Conservation (phyloP, 2,888 invertebrate genomes). For the Mythimna loreyi region DNA sequence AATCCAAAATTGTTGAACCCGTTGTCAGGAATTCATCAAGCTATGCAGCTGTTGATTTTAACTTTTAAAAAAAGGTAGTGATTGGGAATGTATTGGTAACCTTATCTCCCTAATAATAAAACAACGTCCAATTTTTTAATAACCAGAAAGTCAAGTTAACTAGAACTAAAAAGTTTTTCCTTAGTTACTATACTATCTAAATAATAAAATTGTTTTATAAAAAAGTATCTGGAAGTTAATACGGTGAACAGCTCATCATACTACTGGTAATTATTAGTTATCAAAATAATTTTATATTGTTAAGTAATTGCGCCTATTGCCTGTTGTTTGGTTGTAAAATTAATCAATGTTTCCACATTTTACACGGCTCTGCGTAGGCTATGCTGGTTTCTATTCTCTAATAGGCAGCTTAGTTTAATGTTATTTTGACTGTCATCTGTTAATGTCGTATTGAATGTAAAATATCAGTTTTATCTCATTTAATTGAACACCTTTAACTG, state of each 20-base stretch:
- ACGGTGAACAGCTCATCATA: not conserved
- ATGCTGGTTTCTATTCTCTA: conserved; percentile 31
- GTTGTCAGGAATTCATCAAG: too few species aligned
- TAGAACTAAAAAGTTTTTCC: not conserved
- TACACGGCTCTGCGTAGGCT: conserved; percentile 38
- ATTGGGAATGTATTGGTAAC: not conserved
- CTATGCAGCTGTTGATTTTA: not conserved
- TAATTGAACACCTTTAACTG: too few species aligned
- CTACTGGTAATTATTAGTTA: conserved; percentile 1
- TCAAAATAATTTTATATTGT: conserved; percentile 34
- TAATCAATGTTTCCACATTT: conserved; percentile 56
- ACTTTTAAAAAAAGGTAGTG: not conserved
- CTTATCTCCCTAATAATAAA: not conserved
- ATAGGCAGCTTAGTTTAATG: conserved; percentile 24
- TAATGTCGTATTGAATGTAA: conserved; percentile 20
- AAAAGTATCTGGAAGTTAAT: conserved; percentile 7
- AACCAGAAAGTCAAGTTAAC: not conserved
- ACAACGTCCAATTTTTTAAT: not conserved
- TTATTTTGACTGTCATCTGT: conserved; percentile 44
- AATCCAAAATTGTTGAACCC: not conserved
- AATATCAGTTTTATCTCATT: not conserved
- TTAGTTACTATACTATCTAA: conserved; percentile 1
- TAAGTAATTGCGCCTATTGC: conserved; percentile 7
- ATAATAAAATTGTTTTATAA: not conserved
- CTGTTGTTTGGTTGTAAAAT: conserved; percentile 45